These are phyloP conservation scores for Etheostoma cragini DNA, from an alignment of 2,113 vertebrate genomes.

Conservation along the genomic window DNA sequence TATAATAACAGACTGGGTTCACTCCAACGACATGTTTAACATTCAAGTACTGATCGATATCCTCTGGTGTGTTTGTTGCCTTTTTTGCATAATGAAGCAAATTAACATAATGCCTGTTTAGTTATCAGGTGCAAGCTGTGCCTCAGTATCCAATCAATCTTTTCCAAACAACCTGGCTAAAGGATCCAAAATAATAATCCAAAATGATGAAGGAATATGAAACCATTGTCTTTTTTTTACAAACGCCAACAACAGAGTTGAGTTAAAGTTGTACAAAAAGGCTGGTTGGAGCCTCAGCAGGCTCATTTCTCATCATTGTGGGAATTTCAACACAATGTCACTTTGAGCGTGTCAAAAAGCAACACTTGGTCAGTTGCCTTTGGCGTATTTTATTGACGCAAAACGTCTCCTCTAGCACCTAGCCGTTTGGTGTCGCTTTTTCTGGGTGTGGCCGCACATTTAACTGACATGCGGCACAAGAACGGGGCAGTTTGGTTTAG, in stretches of 20 bases:
- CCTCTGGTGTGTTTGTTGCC: slow-evolving; percentile 68
- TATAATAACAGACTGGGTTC: slow-evolving; percentile 51
- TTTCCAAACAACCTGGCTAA: slow-evolving; percentile 49
- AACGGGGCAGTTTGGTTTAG: too few species aligned
- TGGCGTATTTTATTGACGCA: too few species aligned
- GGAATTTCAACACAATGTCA: too few species aligned
- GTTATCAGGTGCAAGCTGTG: slow-evolving; percentile 76
- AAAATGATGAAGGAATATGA: slow-evolving; percentile 35
- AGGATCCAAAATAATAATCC: slow-evolving; percentile 42
- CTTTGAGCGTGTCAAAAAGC: too few species aligned
- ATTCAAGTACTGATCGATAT: slow-evolving; percentile 77
- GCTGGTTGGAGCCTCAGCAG: slow-evolving; percentile 9
- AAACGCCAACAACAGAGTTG: slow-evolving; percentile 28
- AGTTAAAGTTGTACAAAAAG: slow-evolving; percentile 42
- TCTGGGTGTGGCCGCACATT: too few species aligned
- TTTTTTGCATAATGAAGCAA: slow-evolving; percentile 77
- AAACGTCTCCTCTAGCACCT: too few species aligned
- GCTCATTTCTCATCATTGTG: slow-evolving; percentile 38
- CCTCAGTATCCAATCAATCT: slow-evolving; percentile 68
- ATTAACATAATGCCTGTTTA: slow-evolving; percentile 81
- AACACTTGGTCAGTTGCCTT: too few species aligned
- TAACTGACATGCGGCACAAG: too few species aligned
- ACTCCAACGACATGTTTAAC: slow-evolving; percentile 59
- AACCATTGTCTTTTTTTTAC: not conserved
- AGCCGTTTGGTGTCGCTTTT: too few species aligned